A percentile compares a stretch with the other conserved stretches of the same genome.
Evolutionary conservation across 2,113 vertebrate species (phyloP).

Genomic region (Petrocephalus microphthalmus): DNA sequence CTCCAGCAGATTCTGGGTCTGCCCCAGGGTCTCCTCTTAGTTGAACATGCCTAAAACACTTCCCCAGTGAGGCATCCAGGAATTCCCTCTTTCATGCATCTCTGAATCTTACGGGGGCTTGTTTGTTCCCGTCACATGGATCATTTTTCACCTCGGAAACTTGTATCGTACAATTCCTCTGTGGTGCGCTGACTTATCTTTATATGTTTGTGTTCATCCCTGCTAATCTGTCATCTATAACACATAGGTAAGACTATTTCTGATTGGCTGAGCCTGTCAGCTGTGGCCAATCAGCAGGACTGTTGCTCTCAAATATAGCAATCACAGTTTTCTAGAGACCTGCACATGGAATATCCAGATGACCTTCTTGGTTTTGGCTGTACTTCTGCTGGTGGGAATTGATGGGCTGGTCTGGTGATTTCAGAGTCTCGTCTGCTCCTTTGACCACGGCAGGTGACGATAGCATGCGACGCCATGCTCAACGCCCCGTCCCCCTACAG

Average conservation of each 20-base stretch:
- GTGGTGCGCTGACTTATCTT: background rate
- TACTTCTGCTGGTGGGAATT: background rate
- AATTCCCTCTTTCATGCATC: background rate
- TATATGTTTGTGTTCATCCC: background rate
- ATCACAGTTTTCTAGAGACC: background rate
- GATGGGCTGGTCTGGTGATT: background rate
- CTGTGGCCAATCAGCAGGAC: background rate
- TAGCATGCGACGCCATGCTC: conserved; percentile 90
- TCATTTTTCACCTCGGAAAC: background rate
- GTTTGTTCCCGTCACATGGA: background rate
- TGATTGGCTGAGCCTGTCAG: background rate
- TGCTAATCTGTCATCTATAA: background rate
- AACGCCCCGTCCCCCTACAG: conserved; percentile 86
- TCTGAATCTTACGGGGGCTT: background rate
- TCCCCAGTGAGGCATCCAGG: background rate
- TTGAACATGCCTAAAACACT: background rate
- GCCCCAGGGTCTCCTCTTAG: background rate
- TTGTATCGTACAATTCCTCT: background rate
- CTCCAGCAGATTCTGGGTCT: background rate
- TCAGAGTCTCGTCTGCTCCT: background rate
- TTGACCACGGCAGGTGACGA: conserved; percentile 74
- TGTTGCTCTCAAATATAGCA: background rate
- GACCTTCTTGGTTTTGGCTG: background rate
- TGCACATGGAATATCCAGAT: background rate
- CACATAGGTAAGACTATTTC: background rate